Conservation (phyloP, 64 coral and sea anemone genomes). For the Actinia tenebrosa region DNA sequence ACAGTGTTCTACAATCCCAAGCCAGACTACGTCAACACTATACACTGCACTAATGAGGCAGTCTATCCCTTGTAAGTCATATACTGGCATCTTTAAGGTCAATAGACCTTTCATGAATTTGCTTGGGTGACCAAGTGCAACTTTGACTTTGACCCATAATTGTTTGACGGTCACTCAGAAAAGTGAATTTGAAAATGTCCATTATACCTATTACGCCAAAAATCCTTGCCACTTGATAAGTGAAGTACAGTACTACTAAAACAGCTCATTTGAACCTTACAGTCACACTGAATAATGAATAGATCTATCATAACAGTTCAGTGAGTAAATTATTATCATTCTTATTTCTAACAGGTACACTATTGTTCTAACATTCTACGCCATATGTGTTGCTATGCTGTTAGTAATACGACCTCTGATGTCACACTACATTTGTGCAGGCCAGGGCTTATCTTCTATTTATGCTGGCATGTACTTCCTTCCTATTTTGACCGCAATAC, state of each 20-base stretch:
- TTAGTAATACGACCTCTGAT: slow-evolving; percentile 59
- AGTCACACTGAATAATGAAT: not conserved
- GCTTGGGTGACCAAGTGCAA: no score
- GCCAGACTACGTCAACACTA: slow-evolving; percentile 79
- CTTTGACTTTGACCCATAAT: no score
- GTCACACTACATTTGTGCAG: slow-evolving; percentile 74
- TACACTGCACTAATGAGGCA: slow-evolving; percentile 93
- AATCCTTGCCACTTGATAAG: no score
- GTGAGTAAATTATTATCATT: not conserved
- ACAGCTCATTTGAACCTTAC: no score
- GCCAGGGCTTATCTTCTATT: slow-evolving; percentile 47
- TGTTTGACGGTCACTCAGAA: no score
- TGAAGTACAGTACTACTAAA: no score
- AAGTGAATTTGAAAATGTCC: no score
- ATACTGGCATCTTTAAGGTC: not conserved
- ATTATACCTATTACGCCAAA: no score
- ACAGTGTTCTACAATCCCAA: slow-evolving; percentile 98
- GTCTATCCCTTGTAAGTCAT: slow-evolving; percentile 94
- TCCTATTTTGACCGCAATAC: slow-evolving; percentile 57
- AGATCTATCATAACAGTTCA: no score
- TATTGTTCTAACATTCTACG: slow-evolving; percentile 85
- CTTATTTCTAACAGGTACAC: slow-evolving; percentile 65
- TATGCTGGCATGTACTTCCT: slow-evolving; percentile 95
- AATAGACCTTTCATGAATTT: no score
- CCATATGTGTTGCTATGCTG: slow-evolving; percentile 58